phyloP scores from a whole-genome alignment of 2,888 invertebrate genomes.

The Noctuana brunneofusca region DNA sequence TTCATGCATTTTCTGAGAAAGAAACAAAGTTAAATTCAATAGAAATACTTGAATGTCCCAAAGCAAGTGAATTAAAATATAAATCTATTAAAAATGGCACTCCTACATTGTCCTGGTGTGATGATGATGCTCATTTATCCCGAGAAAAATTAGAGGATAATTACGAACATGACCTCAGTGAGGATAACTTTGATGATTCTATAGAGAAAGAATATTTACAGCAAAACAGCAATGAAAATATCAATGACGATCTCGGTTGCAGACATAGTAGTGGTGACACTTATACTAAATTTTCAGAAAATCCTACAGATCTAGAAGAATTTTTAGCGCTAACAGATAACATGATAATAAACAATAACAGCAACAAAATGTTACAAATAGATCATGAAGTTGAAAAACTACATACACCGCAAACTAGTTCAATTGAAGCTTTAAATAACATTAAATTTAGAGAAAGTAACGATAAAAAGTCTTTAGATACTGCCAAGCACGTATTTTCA shows the following conservation, averaged over 20 bases:
- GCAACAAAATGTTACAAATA: slow-evolving; percentile 45
- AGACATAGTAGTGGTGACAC: slow-evolving; percentile 74
- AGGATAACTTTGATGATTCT: slow-evolving; percentile 55
- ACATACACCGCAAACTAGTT: slow-evolving; percentile 70
- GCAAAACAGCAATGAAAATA: slow-evolving; percentile 42
- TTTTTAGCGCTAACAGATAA: slow-evolving; percentile 72
- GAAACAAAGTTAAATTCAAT: neutral
- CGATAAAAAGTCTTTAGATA: slow-evolving; percentile 1
- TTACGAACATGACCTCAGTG: slow-evolving; percentile 60
- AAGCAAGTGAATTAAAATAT: neutral
- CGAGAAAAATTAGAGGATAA: slow-evolving; percentile 60
- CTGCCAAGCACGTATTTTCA: slow-evolving; percentile 55
- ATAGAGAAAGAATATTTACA: slow-evolving; percentile 49
- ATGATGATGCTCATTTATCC: slow-evolving; percentile 50
- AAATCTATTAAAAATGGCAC: neutral
- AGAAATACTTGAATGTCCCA: slow-evolving; percentile 6
- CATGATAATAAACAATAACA: slow-evolving; percentile 52
- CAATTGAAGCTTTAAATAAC: slow-evolving; percentile 63
- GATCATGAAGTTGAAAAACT: slow-evolving; percentile 55
- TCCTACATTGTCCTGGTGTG: neutral
- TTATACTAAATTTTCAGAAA: slow-evolving; percentile 74
- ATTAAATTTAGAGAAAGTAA: slow-evolving; percentile 37
- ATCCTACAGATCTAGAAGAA: slow-evolving; percentile 70
- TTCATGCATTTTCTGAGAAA: slow-evolving; percentile 37
- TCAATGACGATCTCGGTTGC: slow-evolving; percentile 48